Conservation (phyloP, 1,140 invertebrate genomes). For the Heliothis virescens region DNA sequence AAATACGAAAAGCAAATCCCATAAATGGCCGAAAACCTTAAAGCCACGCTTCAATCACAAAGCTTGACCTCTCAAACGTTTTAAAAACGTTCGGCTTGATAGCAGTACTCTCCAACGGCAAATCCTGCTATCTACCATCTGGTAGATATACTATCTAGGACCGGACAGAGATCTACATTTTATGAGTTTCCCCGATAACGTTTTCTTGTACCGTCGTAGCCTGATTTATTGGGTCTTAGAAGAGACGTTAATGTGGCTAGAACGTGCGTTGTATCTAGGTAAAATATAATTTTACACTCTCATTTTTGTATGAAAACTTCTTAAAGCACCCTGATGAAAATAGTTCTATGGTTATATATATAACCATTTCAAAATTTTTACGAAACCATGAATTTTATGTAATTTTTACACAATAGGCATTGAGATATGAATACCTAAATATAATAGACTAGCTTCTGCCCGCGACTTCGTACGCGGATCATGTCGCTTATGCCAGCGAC, state of each 20-base stretch:
- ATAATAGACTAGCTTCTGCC: too few species aligned
- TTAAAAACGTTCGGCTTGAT: not conserved
- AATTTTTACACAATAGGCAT: too few species aligned
- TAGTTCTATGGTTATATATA: too few species aligned
- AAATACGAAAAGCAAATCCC: not conserved
- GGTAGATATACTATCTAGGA: too few species aligned
- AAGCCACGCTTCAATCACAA: not conserved
- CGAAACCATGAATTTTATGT: too few species aligned
- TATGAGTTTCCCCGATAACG: slow-evolving; percentile 9
- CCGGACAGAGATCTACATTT: slow-evolving; percentile 28
- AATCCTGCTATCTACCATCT: slow-evolving; percentile 8
- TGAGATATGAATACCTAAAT: too few species aligned
- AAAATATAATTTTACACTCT: not conserved
- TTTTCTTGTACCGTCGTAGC: not conserved
- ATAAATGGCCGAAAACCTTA: slow-evolving; percentile 1
- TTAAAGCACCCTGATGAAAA: too few species aligned
- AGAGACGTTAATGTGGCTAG: not conserved
- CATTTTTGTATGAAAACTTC: not conserved
- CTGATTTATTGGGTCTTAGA: slow-evolving; percentile 25
- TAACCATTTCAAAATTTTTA: too few species aligned
- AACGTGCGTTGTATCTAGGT: not conserved
- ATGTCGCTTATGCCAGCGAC: too few species aligned
- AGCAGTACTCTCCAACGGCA: not conserved
- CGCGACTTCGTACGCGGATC: too few species aligned
- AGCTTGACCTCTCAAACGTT: not conserved